Base-by-base conservation (phyloP, 2,113 vertebrate species). In the Spheniscus mendiculus region DNA sequence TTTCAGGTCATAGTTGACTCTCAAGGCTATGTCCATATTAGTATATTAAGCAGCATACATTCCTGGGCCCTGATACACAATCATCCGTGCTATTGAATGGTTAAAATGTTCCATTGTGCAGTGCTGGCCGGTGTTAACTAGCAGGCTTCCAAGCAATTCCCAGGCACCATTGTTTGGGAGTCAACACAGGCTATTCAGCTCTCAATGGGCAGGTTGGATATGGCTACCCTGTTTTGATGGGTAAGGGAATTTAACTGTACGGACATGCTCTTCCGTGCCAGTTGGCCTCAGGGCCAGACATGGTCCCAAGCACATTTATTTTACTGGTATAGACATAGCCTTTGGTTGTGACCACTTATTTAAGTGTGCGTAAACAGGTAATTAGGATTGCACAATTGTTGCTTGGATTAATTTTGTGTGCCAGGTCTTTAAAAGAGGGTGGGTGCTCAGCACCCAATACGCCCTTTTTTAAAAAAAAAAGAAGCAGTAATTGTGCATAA, bases 51-150 rank as follows among this genome's bases (percentile, higher is more conserved):
- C 66, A 91, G 82, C 36, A 70, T 70, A 36, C 70, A 83, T 91
- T 96, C 82, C 70, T 87, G 82, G 52, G 56, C 87, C 80, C 40
- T 90, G 87, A 83, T 90, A 80, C 92, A 73, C 34, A 71, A 22
- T 42, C 62, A 53, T 82, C 74, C 23, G 8, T 27, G 82, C 62
- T 83, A 53, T 15, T 52, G 76, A 96, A 91, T 38, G 90, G 92
- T 93, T 87, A 94, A 90, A 96, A 80, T 80, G 30, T 87, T 93
- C 84, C 77, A 56, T 14, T 72, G 62, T 97, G 92, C 49, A 76
- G 77, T 42, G 50, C 70, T 85, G 78, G 61, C 87, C 11, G 3
- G 59, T 55, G 56, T 73, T 67, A 95, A 96, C 63, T 45, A 91
- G 29, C 50, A 79, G 87, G 32, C 69, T 89, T 92, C 89, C 87